Evolutionary conservation across 2,797 vertebrate species (phyloP), one percentile per base, ranked within the genome.

Genomic region (Phalloptychus januarius): DNA sequence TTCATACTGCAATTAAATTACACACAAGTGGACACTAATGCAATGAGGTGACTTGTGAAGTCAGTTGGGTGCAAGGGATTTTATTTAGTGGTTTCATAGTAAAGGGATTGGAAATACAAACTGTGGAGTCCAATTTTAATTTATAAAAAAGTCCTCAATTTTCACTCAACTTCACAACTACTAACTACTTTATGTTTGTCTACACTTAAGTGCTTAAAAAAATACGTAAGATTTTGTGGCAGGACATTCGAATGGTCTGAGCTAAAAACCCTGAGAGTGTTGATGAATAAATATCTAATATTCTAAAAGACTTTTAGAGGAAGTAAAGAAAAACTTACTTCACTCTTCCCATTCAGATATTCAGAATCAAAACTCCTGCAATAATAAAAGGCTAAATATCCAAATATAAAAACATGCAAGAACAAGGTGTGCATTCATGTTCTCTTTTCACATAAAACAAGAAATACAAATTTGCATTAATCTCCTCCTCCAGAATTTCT

Each of bases 401-500:
- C 25, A 11, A 48, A 71, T 76, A 56, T 25, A 74, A 45, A 72
- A 52, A 31, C 33, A 42, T 40, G 23, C 46, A 52, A 70, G 72
- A 65, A n/a, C 31, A 50, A 31, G n/a, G 33, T 54, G 54, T 46
- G 6, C 84, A 85, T 65, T 23, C 72, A 61, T 65, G 56, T 78
- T 88, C 74, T 88, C 28, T 85, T 69, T 84, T 89, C 75, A 88
- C 74, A 85, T 76, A 82, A 90, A 88, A 86, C 70, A 38, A 89
- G 80, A 81, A 92, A 84, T 79, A 91, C 75, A 89, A 87, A 87
- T 88, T 89, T 90, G 86, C 83, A 89, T 83, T 90, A 91, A 94
- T 90, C 79, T 80, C 89, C 91, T 92, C 92, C 91, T 90, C 91
- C 93, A 93, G 91, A 92, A 87, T 87, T 87, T 79, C 87, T 78